phyloP scores from a whole-genome alignment of 2,888 invertebrate genomes.

The Sphaerophoria taeniata region DNA sequence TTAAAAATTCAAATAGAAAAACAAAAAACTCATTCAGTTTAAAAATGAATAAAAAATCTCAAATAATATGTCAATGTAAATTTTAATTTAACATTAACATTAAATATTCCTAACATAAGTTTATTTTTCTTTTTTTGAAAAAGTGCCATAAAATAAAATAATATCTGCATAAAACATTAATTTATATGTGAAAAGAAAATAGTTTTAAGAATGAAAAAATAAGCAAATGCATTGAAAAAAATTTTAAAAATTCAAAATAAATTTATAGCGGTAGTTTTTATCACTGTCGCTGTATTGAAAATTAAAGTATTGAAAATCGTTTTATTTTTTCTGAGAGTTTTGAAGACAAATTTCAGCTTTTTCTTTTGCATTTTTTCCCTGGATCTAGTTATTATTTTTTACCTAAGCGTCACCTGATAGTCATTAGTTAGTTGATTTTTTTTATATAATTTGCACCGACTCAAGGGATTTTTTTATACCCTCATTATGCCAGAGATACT shows the following conservation, averaged over 20 bases:
- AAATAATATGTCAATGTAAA: conserved; percentile 38
- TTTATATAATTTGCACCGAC: too few relatives aligned
- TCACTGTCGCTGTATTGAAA: conserved; percentile 49
- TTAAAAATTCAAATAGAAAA: conserved; percentile 7
- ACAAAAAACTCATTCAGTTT: conserved; percentile 57
- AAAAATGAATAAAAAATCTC: conserved; percentile 63
- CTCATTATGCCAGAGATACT: too few relatives aligned
- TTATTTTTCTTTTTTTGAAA: conserved; percentile 55
- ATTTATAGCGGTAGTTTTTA: conserved; percentile 50
- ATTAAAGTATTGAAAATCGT: conserved; percentile 29
- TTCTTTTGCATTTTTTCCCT: neutral
- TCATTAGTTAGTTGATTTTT: too few relatives aligned
- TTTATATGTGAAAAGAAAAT: conserved; percentile 60
- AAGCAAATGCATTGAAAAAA: conserved; percentile 36
- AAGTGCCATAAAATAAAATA: conserved; percentile 60
- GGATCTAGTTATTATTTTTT: too few relatives aligned
- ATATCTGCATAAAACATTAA: conserved; percentile 55
- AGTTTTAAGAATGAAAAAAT: conserved; percentile 39
- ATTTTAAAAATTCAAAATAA: conserved; percentile 33
- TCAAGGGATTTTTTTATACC: too few relatives aligned
- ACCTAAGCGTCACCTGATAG: too few relatives aligned
- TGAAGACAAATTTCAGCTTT: neutral
- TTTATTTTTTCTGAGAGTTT: conserved; percentile 21
- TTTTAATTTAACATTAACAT: conserved; percentile 15
- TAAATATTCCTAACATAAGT: conserved; percentile 58